These are phyloP conservation scores for Pelvicachromis taeniatus DNA, from an alignment of 2,113 vertebrate genomes.

Conservation along the genomic window DNA sequence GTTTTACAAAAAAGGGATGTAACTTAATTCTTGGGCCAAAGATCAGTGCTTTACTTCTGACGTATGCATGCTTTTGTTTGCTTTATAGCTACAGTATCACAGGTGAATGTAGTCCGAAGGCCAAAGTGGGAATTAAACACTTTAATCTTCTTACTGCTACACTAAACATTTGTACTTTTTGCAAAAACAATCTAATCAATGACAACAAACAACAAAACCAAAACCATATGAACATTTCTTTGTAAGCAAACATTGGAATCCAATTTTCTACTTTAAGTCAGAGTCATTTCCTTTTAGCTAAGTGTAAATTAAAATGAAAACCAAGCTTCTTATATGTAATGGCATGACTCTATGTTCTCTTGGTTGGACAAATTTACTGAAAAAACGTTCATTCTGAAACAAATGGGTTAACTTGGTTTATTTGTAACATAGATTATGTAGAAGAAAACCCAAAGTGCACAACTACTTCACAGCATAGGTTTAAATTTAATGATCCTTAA, in stretches of 20 bases:
- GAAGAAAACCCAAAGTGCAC: too few species aligned
- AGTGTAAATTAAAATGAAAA: neutral
- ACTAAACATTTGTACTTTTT: neutral
- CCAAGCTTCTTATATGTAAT: neutral
- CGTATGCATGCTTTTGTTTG: neutral
- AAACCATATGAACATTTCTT: neutral
- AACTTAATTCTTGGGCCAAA: neutral
- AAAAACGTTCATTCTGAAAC: neutral
- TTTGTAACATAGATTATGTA: neutral
- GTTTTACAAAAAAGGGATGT: neutral
- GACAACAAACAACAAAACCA: neutral
- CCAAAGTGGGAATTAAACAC: neutral
- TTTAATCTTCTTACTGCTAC: neutral
- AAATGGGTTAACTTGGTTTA: neutral
- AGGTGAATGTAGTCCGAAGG: neutral
- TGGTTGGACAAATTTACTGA: neutral
- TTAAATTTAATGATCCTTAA: neutral
- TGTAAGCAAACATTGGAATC: rapidly evolving
- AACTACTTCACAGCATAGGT: neutral
- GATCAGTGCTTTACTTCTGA: neutral
- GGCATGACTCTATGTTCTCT: neutral
- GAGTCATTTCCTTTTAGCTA: neutral
- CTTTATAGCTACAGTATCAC: neutral
- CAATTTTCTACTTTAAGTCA: neutral
- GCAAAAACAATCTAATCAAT: neutral